These are phyloP conservation scores for Pogoniulus pusillus DNA, from an alignment of 2,797 vertebrate species.

Conservation along the genomic window DNA sequence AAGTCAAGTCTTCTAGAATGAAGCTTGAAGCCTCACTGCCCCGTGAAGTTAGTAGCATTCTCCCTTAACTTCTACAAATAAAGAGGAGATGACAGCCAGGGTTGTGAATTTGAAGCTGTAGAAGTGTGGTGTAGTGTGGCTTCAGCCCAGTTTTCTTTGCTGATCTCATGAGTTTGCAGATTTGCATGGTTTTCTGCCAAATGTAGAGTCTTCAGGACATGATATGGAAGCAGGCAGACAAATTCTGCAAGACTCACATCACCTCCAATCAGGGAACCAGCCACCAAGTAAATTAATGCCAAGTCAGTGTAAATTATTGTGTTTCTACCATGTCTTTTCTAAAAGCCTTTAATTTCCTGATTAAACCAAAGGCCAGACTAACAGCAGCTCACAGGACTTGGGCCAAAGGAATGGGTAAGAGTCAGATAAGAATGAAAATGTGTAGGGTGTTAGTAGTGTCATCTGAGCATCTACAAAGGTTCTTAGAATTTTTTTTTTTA, in stretches of 20 bases:
- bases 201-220: background rate
- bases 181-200: background rate
- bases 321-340: background rate
- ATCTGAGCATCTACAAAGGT: background rate
- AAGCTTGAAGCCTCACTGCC: background rate
- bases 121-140: background rate
- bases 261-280: background rate
- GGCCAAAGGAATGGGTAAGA: background rate
- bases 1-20: background rate
- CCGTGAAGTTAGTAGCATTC: background rate
- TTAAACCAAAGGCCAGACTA: background rate
- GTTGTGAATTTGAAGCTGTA: background rate
- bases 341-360: background rate
- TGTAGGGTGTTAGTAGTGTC: too few species aligned
- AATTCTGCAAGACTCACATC: background rate
- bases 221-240: background rate
- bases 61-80: background rate
- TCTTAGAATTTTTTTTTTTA: background rate
- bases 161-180: background rate
- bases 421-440: background rate
- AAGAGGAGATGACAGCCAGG: background rate
- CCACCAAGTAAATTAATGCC: background rate
- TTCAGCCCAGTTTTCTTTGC: background rate
- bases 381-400: background rate
- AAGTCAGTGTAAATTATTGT: background rate